Base-by-base conservation (phyloP, 2,113 vertebrate genomes). In the Taxidea taxus region DNA sequence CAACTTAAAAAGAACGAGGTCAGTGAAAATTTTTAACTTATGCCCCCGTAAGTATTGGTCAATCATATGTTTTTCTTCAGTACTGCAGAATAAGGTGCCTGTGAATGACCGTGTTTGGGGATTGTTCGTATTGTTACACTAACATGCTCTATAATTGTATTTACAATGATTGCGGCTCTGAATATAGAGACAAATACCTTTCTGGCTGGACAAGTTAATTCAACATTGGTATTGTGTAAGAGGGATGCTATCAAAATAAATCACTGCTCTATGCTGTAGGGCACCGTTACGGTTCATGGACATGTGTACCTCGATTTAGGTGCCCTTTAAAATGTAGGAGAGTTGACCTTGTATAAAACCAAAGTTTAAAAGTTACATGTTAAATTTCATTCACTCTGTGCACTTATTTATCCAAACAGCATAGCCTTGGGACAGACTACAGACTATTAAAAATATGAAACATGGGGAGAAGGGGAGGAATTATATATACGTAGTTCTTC, bases 311-410 rank as follows among this genome's bases (percentile, higher is more conserved):
- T 92, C 81, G 90, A 93, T 96, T 60, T 96, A 95, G 72, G 87
- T 95, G 51, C 80, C 80, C 90, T 97, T 94, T 84, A 89, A 68
- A 75, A 72, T 72, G 75, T 77, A 39, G 60, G 42, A 90, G 56
- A 96, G 72, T 54, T 95, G 87, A 96, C 75, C 83, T 98, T 78
- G 42, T 16, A 5, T 47, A 29, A 96, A 95, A 94, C 66, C 66
- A 21, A 83, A 34, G 51, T 78, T 90, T 94, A 78, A 85, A 95
- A 86, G 29, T 88, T 80, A 51, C 16, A 4, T 62, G 44, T 21
- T 81, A 37, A 86, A 93, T 90, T 95, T 86, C 15, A 90, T 75
- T 94, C 20, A 54, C 13, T 84, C 34, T 8, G 7, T 81, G 29
- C 29, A 34, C 54, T 78, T 62, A 83, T 77, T 87, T 58, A 39